Evolutionary conservation across 1,140 invertebrate genomes (phyloP), one percentile per base, ranked within the genome.

Genomic region (Aporrectodea caliginosa): DNA sequence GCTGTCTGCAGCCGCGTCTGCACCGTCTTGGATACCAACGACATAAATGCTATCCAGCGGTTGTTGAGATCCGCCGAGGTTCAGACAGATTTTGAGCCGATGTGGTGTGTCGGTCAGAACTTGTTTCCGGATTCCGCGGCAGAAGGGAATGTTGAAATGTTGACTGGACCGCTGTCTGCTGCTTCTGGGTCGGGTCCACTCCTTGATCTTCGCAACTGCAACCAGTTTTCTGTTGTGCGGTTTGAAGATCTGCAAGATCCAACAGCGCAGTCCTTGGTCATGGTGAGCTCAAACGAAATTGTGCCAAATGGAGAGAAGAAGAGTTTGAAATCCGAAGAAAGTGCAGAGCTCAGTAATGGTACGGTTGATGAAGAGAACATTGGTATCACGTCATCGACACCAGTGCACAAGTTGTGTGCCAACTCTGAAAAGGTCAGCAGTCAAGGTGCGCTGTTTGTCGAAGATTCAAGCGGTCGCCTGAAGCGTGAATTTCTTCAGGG

Each of bases 1-100:
- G 22, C 43, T 6, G 22, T 58, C 6, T 12, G 43, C 6, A 58
- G 43, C 43, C 6, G 22, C 6, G 22, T 58, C 22, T 58, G 43
- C 22, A 22, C 43, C 6, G 43, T 58, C 6, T 22, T 58, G 43
- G 43, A 58, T 58, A 58, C 43, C 6, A 58, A 58, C 6, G 43
- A 58, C 43, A 58, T 58, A 6, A 58, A 22, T 12, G 43, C 22
- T 58, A 58, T 58, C 22, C 43, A 58, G 43, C 6, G 75, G 35
- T 12, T 68, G 22, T 29, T 35, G 31, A 43, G n/a, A 58, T 27
- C 75, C 1, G 34, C 75, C 12, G 75, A 76, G 43, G 75, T 58
- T 22, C 75, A 76, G 43, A 76, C 75, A 43, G 75, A 76, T 32
- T 76, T 76, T 76, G 75, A 76, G 75, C 75, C 75, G 29, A 76